Conservation (phyloP, 2,113 vertebrate species). For the Erythrolamprus reginae region DNA sequence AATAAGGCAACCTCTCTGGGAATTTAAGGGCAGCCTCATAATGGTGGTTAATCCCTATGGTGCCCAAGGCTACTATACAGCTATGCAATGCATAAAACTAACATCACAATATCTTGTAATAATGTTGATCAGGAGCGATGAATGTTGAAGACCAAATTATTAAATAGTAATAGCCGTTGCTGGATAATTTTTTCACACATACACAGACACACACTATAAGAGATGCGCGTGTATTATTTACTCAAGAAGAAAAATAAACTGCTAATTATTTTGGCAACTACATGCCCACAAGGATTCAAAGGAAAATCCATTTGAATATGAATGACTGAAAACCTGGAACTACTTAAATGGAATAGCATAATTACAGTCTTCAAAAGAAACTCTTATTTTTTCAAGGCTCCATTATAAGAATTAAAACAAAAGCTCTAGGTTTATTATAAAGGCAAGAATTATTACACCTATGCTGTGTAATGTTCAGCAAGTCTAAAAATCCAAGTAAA, state of each 20-base stretch:
- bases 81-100: background rate
- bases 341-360: slow-evolving; percentile 27
- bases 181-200: background rate
- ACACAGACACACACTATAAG: accelerated
- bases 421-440: background rate
- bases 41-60: background rate
- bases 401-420: slow-evolving; percentile 16
- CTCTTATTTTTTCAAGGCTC: slow-evolving; percentile 4
- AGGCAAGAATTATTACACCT: background rate
- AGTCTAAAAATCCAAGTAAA: slow-evolving; percentile 6
- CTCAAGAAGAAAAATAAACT: slow-evolving; percentile 9
- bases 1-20: background rate
- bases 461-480: slow-evolving; percentile 14
- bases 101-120: background rate
- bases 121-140: background rate
- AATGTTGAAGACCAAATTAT: background rate
- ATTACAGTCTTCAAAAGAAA: slow-evolving; percentile 3
- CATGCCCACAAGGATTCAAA: slow-evolving; percentile 26
- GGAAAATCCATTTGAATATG: slow-evolving; percentile 42
- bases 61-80: background rate
- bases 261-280: slow-evolving; percentile 52
- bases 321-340: slow-evolving; percentile 41
- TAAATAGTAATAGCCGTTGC: slow-evolving; percentile 8
- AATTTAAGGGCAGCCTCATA: background rate
- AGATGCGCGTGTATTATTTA: background rate